Conservation (phyloP, 1,140 invertebrate species). For the Lutraria rhynchaena region DNA sequence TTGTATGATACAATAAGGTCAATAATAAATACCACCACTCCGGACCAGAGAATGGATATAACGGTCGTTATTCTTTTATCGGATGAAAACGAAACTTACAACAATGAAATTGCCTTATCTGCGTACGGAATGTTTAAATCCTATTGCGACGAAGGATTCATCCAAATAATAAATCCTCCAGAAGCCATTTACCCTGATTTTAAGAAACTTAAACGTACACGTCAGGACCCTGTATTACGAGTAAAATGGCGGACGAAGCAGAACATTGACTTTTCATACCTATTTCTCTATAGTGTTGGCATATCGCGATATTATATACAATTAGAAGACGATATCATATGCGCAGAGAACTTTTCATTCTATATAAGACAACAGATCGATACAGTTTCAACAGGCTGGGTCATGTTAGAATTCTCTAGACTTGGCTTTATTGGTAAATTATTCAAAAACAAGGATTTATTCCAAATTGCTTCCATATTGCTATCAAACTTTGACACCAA, state of each 20-base stretch:
- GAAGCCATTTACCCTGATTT: conserved; percentile 75
- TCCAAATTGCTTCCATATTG: conserved; percentile 71
- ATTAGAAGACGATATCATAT: conserved; percentile 81
- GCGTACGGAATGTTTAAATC: conserved; percentile 54
- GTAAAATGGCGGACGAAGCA: conserved; percentile 84
- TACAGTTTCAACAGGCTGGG: conserved; percentile 70
- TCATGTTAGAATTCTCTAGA: conserved; percentile 78
- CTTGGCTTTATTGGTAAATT: conserved; percentile 81
- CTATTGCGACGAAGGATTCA: conserved; percentile 66
- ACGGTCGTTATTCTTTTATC: conserved; percentile 72
- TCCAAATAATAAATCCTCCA: conserved; percentile 76
- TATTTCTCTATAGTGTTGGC: conserved; percentile 77
- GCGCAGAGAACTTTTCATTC: conserved; percentile 69
- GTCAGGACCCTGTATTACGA: conserved; percentile 92
- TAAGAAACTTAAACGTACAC: conserved; percentile 83
- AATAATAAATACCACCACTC: conserved; percentile 63
- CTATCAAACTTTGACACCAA: conserved; percentile 76
- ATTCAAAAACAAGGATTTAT: conserved; percentile 72
- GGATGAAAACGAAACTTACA: conserved; percentile 69
- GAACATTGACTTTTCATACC: conserved; percentile 79
- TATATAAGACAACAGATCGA: conserved; percentile 76
- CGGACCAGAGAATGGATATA: conserved; percentile 53
- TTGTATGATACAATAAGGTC: conserved; percentile 68
- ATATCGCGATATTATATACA: conserved; percentile 80
- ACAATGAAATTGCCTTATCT: conserved; percentile 37